Conservation (phyloP, 2,797 vertebrate genomes). For the Odontamblyopus rebecca region DNA sequence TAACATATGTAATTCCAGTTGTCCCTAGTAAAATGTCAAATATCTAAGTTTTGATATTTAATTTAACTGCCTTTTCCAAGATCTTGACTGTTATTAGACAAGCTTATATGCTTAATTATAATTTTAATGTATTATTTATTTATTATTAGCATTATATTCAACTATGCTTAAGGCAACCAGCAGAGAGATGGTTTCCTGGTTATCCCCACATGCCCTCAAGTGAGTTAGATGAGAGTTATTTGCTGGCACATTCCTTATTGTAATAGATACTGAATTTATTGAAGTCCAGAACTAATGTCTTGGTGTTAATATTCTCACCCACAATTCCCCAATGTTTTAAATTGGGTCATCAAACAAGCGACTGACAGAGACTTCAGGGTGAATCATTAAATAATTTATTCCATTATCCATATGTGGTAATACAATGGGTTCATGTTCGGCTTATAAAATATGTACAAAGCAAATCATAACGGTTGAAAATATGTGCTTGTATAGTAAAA, state of each 20-base stretch:
- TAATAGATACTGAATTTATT: not conserved
- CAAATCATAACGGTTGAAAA: conserved; percentile 60
- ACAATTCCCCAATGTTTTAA: not conserved
- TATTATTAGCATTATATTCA: too few relatives aligned
- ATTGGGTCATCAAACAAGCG: not conserved
- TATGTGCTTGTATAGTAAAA: conserved; percentile 68
- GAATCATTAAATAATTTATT: conserved; percentile 79
- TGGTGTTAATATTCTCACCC: not conserved
- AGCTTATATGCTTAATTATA: too few relatives aligned
- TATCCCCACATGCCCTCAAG: too few relatives aligned
- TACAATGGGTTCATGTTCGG: conserved; percentile 62
- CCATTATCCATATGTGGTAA: conserved; percentile 69
- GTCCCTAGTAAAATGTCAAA: too few relatives aligned
- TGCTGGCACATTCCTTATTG: not conserved
- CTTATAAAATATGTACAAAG: conserved; percentile 83
- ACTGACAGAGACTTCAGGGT: conserved; percentile 15
- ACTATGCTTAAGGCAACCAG: too few relatives aligned
- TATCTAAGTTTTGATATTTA: too few relatives aligned
- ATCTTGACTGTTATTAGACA: too few relatives aligned
- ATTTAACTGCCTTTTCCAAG: too few relatives aligned
- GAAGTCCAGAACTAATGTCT: not conserved
- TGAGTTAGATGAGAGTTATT: not conserved
- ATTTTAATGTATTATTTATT: too few relatives aligned
- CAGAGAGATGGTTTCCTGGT: too few relatives aligned
- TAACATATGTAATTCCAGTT: too few relatives aligned